Evolutionary conservation across 1,140 invertebrate species (phyloP).

Genomic region (Zophobas atratus): DNA sequence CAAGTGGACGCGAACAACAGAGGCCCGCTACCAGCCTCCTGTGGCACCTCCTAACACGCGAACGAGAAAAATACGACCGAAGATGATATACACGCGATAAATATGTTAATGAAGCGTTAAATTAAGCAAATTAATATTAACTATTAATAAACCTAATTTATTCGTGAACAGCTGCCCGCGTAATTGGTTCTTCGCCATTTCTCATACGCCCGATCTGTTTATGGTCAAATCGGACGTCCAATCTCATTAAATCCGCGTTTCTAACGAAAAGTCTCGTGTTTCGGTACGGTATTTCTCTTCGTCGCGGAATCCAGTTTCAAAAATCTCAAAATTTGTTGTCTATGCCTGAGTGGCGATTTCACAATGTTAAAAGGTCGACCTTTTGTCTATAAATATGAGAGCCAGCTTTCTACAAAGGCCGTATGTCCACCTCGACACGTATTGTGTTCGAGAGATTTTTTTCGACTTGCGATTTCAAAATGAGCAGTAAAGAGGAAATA

Average conservation of each 20-base stretch:
- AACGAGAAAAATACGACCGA: background rate
- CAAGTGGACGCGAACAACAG: too few relatives aligned
- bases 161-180: background rate
- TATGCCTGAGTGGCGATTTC: slow-evolving; percentile 20
- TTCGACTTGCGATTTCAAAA: slow-evolving; percentile 18
- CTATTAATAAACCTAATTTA: slow-evolving; percentile 3
- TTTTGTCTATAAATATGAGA: slow-evolving; percentile 15
- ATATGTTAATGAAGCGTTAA: slow-evolving; percentile 5
- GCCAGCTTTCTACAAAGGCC: slow-evolving; percentile 28
- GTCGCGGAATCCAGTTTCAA: background rate
- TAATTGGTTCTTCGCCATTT: background rate
- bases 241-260: background rate
- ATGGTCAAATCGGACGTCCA: background rate
- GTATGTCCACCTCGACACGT: slow-evolving; percentile 6
- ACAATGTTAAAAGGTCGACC: slow-evolving; percentile 32
- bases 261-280: too few relatives aligned
- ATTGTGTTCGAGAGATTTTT: slow-evolving; percentile 14
- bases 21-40: too few relatives aligned
- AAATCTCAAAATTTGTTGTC: slow-evolving; percentile 10
- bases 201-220: background rate
- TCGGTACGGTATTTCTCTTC: too few relatives aligned
- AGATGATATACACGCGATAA: background rate
- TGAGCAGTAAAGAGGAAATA: background rate
- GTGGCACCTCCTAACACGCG: too few relatives aligned
- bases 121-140: slow-evolving; percentile 9